Evolutionary conservation across 2,113 vertebrate genomes (phyloP).

Genomic region (Empidonax alnorum): DNA sequence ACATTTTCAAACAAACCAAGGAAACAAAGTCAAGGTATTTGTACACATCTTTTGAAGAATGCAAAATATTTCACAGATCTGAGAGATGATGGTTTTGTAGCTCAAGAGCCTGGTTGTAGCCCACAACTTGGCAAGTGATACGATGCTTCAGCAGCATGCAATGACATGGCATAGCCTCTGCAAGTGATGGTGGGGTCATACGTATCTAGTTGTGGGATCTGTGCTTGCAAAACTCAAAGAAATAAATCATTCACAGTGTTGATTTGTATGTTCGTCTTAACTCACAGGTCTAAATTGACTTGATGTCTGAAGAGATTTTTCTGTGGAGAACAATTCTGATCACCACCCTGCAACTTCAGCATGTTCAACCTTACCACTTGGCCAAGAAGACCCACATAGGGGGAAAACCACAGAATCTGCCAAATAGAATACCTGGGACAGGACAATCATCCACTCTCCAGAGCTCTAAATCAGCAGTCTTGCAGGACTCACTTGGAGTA

Average conservation of each 20-base stretch:
- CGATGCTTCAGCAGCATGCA: neutral
- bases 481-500: neutral
- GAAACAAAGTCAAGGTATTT: neutral
- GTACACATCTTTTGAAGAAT: neutral
- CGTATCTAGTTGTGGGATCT: neutral
- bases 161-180: neutral
- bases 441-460: neutral
- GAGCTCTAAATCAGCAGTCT: neutral
- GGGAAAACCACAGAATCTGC: neutral
- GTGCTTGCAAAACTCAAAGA: neutral
- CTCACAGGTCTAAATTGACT: neutral
- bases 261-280: neutral
- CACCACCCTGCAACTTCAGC: constrained; percentile 43
- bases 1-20: neutral
- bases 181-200: neutral
- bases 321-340: neutral
- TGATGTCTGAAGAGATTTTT: neutral
- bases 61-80: neutral
- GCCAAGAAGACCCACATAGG: neutral
- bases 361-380: constrained; percentile 44
- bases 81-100: neutral
- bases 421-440: neutral
- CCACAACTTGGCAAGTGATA: neutral
- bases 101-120: neutral
- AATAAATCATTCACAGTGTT: neutral